Percentiles rank a stretch among this genome's conserved stretches.
These are phyloP conservation scores for Ochotona princeps DNA, from an alignment of 2,113 vertebrate genomes.

Conservation along the genomic window DNA sequence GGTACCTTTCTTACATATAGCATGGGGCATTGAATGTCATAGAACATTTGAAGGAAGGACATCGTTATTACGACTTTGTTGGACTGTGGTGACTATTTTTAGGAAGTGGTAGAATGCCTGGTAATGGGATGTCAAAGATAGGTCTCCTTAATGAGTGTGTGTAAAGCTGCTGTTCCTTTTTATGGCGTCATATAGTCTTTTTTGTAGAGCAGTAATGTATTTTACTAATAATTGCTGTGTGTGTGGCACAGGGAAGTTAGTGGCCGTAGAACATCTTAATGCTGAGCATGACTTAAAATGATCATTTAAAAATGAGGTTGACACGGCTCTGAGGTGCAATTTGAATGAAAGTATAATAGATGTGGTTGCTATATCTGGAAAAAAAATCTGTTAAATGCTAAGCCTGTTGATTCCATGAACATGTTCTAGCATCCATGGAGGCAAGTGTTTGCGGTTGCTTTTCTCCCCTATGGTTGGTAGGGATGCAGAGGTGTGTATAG, in stretches of 20 bases:
- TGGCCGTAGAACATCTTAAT: constrained; percentile 18
- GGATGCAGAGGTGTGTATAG: neutral
- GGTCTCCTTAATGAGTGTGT: constrained; percentile 57
- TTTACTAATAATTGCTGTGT: constrained; percentile 47
- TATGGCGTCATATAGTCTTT: neutral
- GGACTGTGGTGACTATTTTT: neutral
- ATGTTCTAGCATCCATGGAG: neutral
- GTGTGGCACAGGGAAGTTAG: neutral
- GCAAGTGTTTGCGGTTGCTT: neutral
- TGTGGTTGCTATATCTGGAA: neutral
- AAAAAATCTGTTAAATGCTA: neutral
- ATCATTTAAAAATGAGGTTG: constrained; percentile 25
- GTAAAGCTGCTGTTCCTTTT: constrained; percentile 43
- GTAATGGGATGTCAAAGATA: constrained; percentile 54
- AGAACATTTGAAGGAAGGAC: constrained; percentile 57
- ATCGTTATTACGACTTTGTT: neutral
- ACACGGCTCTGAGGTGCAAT: neutral
- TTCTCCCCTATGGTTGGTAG: neutral
- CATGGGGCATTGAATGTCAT: constrained; percentile 50
- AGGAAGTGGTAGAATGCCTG: constrained; percentile 67
- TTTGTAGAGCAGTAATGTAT: neutral
- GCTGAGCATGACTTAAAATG: constrained; percentile 18
- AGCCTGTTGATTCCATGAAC: neutral
- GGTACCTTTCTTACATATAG: constrained; percentile 29
- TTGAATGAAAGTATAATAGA: neutral